Conservation (phyloP, 2,797 vertebrate genomes). For the Danio aesculapii region DNA sequence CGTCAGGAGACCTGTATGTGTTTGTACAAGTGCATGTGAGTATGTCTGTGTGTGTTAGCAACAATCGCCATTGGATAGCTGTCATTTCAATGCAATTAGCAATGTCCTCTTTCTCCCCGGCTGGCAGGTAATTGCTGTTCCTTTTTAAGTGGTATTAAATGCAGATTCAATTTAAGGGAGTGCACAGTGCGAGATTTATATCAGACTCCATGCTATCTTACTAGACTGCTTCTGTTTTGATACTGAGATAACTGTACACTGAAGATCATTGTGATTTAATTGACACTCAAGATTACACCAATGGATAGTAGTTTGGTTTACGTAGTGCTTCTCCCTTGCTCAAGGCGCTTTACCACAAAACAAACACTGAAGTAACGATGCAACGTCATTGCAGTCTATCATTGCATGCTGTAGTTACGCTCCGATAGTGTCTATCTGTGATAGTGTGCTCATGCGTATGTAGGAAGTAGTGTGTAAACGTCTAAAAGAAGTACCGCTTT, state of each 20-base stretch:
- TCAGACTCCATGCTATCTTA: not conserved
- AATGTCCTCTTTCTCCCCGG: constrained; percentile 13
- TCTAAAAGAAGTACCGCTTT: constrained; percentile 7
- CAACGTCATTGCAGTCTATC: constrained; percentile 20
- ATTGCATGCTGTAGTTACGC: constrained; percentile 43
- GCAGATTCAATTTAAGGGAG: constrained; percentile 29
- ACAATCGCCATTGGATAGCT: constrained; percentile 53
- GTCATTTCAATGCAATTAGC: constrained; percentile 25
- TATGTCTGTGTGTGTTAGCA: constrained; percentile 51
- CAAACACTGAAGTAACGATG: not conserved
- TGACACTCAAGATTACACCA: not conserved
- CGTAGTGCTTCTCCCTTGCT: not conserved
- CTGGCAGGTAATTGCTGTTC: constrained; percentile 33
- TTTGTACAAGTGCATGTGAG: constrained; percentile 51
- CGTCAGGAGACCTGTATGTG: constrained; percentile 52
- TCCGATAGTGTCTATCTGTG: constrained; percentile 31
- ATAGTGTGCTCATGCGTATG: constrained; percentile 38
- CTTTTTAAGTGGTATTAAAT: constrained; percentile 25
- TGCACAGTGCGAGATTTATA: not conserved
- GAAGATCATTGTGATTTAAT: constrained; percentile 12
- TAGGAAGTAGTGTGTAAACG: constrained; percentile 35
- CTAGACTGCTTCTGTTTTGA: constrained; percentile 14
- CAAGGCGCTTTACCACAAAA: not conserved
- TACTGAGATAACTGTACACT: not conserved
- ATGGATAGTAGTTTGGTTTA: constrained; percentile 1